Conservation (phyloP, 2,797 vertebrate genomes). For the Meriones psammophilus region DNA sequence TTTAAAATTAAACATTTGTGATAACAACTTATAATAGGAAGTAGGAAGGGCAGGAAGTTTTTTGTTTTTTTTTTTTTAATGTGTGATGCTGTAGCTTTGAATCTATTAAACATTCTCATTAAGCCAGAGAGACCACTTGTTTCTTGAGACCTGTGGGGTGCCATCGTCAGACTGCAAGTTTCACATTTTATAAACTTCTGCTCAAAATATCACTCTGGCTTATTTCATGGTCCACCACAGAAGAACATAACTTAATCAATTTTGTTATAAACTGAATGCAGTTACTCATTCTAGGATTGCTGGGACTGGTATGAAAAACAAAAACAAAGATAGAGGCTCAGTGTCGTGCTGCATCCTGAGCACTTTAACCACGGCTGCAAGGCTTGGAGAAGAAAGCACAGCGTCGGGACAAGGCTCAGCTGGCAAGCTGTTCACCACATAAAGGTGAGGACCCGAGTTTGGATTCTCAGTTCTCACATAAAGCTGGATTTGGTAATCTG, state of each 20-base stretch:
- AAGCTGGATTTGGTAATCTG: neutral
- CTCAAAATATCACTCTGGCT: constrained; percentile 59
- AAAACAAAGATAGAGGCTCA: neutral
- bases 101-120: constrained; percentile 73
- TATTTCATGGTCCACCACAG: constrained; percentile 70
- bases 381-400: neutral
- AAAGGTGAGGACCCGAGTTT: neutral
- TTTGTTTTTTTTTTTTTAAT: constrained; percentile 11
- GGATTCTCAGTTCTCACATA: neutral
- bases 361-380: constrained; percentile 35
- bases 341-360: constrained; percentile 46
- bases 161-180: constrained; percentile 69
- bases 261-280: constrained; percentile 76
- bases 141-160: neutral
- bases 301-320: constrained; percentile 21
- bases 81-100: constrained; percentile 49
- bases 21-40: constrained; percentile 19
- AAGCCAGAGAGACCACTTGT: constrained; percentile 42
- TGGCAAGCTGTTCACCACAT: too few relatives aligned
- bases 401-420: neutral
- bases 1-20: constrained; percentile 73
- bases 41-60: neutral
- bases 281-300: constrained; percentile 77
- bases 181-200: constrained; percentile 58
- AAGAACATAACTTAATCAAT: constrained; percentile 71